A percentile compares a stretch with the other conserved stretches of the same genome.
phyloP scores from a whole-genome alignment of 1,140 invertebrate genomes.

The Pteromalus puparum region DNA sequence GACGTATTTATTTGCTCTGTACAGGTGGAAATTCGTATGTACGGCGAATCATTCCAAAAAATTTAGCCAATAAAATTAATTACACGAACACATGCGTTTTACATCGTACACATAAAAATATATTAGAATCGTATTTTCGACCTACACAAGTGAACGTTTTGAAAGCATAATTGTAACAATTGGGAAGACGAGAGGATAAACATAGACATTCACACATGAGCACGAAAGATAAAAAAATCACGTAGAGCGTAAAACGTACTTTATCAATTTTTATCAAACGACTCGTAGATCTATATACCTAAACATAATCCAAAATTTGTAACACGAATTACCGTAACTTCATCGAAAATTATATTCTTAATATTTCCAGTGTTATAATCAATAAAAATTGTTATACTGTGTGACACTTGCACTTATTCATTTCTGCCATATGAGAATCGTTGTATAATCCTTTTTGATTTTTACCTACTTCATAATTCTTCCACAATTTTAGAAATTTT shows the following conservation, averaged over 20 bases:
- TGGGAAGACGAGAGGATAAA: neutral
- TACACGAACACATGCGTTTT: slow-evolving; percentile 30
- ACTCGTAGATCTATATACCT: slow-evolving; percentile 64
- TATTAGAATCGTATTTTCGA: slow-evolving; percentile 47
- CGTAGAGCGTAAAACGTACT: slow-evolving; percentile 46
- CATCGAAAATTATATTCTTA: slow-evolving; percentile 74
- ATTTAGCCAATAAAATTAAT: slow-evolving; percentile 33
- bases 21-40: slow-evolving; percentile 36
- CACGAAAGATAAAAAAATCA: slow-evolving; percentile 43
- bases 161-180: slow-evolving; percentile 24
- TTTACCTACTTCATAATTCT: too few relatives aligned
- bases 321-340: slow-evolving; percentile 71
- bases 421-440: neutral
- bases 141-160: slow-evolving; percentile 37
- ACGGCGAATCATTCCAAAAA: slow-evolving; percentile 30
- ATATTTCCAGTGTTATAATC: slow-evolving; percentile 74
- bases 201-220: slow-evolving; percentile 14
- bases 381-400: slow-evolving; percentile 74
- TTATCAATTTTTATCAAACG: slow-evolving; percentile 66
- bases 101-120: slow-evolving; percentile 30
- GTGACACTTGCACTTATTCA: slow-evolving; percentile 51
- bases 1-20: slow-evolving; percentile 36
- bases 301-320: slow-evolving; percentile 71
- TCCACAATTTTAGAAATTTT: too few relatives aligned
- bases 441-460: neutral